Evolutionary conservation across 2,888 invertebrate genomes (phyloP).

Genomic region (Julus scanicus): DNA sequence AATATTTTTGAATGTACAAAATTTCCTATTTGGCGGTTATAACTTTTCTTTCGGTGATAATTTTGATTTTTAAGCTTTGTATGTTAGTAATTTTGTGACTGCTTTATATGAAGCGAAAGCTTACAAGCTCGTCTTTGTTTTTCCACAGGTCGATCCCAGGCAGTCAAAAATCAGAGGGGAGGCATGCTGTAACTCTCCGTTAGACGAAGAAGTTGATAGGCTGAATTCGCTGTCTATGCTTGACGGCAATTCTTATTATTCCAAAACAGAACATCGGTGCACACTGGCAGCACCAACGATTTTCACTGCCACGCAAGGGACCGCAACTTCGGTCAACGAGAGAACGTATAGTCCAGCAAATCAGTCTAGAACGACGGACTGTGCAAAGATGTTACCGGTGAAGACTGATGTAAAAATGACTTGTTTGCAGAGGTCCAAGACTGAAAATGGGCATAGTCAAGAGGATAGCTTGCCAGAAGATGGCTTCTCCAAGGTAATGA

Average conservation of each 20-base stretch:
- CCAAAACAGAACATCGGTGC: neutral
- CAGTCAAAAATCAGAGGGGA: neutral
- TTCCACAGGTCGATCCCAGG: neutral
- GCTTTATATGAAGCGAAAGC: too few relatives aligned
- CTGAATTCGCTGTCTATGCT: neutral
- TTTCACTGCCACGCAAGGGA: conserved; percentile 3
- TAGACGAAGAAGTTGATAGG: neutral
- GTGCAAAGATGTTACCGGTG: neutral
- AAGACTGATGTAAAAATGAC: neutral
- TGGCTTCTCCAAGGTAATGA: neutral
- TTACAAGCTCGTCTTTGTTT: neutral
- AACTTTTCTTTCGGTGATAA: too few relatives aligned
- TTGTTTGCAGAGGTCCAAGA: neutral
- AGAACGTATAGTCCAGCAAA: neutral
- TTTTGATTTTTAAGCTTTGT: too few relatives aligned
- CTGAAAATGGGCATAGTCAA: neutral
- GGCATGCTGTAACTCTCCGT: neutral
- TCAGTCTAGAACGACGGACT: neutral
- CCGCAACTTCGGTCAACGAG: neutral
- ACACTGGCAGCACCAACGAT: neutral
- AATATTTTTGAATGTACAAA: too few relatives aligned
- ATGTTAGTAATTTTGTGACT: too few relatives aligned
- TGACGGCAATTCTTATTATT: neutral
- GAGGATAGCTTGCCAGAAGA: neutral
- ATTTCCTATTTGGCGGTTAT: too few relatives aligned